Evolutionary conservation across 1,140 invertebrate genomes (phyloP).

Genomic region (Mizuhopecten yessoensis): DNA sequence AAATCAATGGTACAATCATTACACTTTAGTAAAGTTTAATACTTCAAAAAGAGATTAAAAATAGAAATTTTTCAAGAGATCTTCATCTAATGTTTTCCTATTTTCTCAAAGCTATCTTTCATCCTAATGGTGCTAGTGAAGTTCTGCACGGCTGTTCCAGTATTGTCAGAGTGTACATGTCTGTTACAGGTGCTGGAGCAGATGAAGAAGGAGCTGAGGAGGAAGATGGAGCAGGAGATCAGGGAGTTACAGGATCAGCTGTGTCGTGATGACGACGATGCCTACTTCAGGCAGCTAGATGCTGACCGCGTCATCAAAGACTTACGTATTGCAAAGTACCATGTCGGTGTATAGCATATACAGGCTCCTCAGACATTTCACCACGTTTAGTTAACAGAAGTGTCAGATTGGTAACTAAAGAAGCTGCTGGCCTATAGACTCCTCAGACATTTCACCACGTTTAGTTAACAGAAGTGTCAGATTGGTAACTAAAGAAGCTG

Average conservation of each 20-base stretch:
- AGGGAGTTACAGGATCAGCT: slow-evolving; percentile 81
- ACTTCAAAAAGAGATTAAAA: too few species aligned
- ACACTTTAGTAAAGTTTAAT: too few species aligned
- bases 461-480: too few species aligned
- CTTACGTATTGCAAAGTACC: slow-evolving; percentile 79
- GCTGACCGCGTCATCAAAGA: slow-evolving; percentile 80
- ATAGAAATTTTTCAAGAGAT: too few species aligned
- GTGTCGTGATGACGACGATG: slow-evolving; percentile 81
- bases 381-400: slow-evolving; percentile 24
- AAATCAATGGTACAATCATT: too few species aligned
- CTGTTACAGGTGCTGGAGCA: slow-evolving; percentile 76
- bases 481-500: too few species aligned
- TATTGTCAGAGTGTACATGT: neutral
- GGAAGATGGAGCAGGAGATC: slow-evolving; percentile 83
- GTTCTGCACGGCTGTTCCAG: too few species aligned
- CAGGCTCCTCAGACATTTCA: neutral
- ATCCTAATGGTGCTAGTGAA: too few species aligned
- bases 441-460: too few species aligned
- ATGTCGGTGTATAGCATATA: slow-evolving; percentile 63
- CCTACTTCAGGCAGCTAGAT: slow-evolving; percentile 81
- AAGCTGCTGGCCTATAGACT: neutral
- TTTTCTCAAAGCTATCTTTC: too few species aligned
- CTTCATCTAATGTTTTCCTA: too few species aligned
- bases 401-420: neutral
- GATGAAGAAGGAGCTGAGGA: slow-evolving; percentile 82